Conservation (phyloP, 2,797 vertebrate species). For the Ctenochaetus hawaiiensis region DNA sequence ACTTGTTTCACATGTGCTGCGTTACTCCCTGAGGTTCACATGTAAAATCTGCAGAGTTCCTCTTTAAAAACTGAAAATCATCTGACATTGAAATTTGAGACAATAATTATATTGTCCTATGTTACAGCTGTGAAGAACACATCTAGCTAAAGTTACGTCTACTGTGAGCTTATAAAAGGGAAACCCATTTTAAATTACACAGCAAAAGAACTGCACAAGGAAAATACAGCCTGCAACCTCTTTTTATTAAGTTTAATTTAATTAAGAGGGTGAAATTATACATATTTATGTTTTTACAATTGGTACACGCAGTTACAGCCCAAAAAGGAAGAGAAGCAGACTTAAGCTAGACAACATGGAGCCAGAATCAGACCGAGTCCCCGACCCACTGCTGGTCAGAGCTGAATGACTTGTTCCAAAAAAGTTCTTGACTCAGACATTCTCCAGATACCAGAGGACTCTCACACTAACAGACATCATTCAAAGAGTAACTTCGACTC, state of each 20-base stretch:
- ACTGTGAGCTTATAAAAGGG: neutral
- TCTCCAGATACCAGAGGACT: constrained; percentile 43
- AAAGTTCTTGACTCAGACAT: constrained; percentile 46
- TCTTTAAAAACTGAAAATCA: neutral
- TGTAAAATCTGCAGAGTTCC: neutral
- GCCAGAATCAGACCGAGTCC: constrained; percentile 35
- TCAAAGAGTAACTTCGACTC: neutral
- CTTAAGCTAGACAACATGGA: constrained; percentile 39
- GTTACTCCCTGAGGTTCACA: no score
- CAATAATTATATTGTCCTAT: neutral
- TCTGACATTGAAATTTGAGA: neutral
- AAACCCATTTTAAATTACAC: neutral
- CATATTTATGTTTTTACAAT: neutral
- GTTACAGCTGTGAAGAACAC: neutral
- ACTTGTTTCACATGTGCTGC: no score
- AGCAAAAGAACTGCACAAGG: neutral
- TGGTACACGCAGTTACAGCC: constrained; percentile 12
- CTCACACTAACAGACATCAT: constrained; percentile 37
- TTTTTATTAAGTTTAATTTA: neutral
- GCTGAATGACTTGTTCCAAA: constrained; percentile 40
- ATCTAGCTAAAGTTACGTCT: neutral
- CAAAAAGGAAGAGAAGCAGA: constrained; percentile 50
- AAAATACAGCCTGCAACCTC: neutral
- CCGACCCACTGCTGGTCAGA: constrained; percentile 25
- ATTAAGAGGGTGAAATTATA: neutral